Evolutionary conservation across 2,113 vertebrate genomes (phyloP), one percentile per base, ranked within the genome.

Genomic region (Neolamprologus kungweensis): DNA sequence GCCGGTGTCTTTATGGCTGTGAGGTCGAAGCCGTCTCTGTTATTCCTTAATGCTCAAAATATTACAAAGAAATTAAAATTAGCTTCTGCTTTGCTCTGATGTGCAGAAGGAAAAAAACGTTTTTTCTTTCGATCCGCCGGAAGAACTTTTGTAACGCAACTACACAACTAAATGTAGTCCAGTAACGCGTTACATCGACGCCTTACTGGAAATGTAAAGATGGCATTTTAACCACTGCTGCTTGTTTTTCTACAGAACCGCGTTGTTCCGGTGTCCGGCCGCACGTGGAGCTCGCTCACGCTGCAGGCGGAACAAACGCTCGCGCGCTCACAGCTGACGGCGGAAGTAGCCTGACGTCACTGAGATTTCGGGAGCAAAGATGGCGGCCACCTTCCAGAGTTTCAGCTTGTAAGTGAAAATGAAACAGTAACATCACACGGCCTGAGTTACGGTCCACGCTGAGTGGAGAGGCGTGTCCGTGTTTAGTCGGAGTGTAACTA

Each of bases 341-440:
- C 71, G 71, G 42, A 19, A 17, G 68, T 26, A 6, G 37, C 13
- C 4, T 23, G 81, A 83, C 82, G 82, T 71, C 47, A 83, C 60
- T 31, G 60, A 83, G 82, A 10, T 40, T 54, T 13, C 28, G 14
- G 33, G 47, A 71, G 60, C 31, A 26, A 85, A 96, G 88, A 97
- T 97, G 96, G 96, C 96, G 93, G 90, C 81, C 90, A 89, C 94
- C 93, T 96, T 95, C 88, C 91, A 91, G 88, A 96, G 87, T 88
- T 96, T 96, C 58, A 95, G 89, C 73, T 80, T 97, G 96, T 97
- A 91, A 97, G 96, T 96, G 68, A 23, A 12, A 47, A 53, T 11
- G 19, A 10, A 4, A 5, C 7, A 13, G 7, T 40, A 37, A 19
- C 19, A 5, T 2, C 12, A 19, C 7, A 2, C 33, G 8, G 13